phyloP scores from a whole-genome alignment of 2,113 vertebrate genomes.

The Hipposideros armiger region DNA sequence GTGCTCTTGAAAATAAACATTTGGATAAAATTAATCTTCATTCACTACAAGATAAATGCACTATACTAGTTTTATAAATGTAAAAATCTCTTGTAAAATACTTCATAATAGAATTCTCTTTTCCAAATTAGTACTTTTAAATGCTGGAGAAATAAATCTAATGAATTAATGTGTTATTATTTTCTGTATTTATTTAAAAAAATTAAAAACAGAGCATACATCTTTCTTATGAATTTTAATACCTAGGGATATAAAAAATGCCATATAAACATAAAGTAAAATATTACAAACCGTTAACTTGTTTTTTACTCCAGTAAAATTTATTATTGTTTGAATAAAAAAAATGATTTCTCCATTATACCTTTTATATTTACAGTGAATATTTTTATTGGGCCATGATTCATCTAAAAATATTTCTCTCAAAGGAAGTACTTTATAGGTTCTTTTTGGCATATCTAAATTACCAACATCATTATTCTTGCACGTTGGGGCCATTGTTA shows the following conservation, averaged over 20 bases:
- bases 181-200: conserved; percentile 31
- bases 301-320: not conserved
- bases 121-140: conserved; percentile 71
- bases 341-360: not conserved
- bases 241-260: conserved; percentile 9
- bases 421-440: not conserved
- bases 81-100: conserved; percentile 52
- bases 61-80: conserved; percentile 15
- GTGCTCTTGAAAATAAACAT: conserved; percentile 67
- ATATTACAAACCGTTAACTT: not conserved
- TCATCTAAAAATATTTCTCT: not conserved
- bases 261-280: not conserved
- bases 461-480: not conserved
- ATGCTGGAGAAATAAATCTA: conserved; percentile 66
- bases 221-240: not conserved
- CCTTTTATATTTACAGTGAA: not conserved
- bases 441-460: not conserved
- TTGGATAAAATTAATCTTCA: conserved; percentile 64
- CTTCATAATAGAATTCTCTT: conserved; percentile 28
- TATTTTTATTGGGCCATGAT: not conserved
- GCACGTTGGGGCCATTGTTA: not conserved
- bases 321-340: conserved; percentile 51
- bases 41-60: conserved; percentile 41
- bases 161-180: not conserved
- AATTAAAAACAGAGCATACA: conserved; percentile 30